Evolutionary conservation across 2,797 vertebrate species (phyloP).

Genomic region (Takifugu ocellatus): DNA sequence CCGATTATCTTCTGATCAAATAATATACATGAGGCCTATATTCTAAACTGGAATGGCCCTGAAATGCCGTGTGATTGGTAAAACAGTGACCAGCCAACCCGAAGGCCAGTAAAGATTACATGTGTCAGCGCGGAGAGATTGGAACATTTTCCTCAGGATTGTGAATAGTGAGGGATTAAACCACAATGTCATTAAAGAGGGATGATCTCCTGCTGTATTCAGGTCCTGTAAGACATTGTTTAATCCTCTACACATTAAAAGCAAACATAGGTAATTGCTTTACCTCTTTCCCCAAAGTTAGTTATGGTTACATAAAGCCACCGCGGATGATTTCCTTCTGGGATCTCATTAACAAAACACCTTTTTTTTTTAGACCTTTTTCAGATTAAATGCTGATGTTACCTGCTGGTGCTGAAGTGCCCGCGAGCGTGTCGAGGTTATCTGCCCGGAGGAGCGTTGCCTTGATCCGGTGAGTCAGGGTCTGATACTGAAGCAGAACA

Average conservation of each 20-base stretch:
- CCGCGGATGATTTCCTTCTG: conserved; percentile 9
- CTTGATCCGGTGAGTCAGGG: conserved; percentile 64
- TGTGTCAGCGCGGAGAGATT: conserved; percentile 55
- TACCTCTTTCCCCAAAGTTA: conserved; percentile 42
- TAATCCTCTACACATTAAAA: conserved; percentile 76
- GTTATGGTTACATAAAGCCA: conserved; percentile 29
- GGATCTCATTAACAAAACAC: conserved; percentile 4
- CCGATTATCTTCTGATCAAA: conserved; percentile 18
- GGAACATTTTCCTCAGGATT: conserved; percentile 67
- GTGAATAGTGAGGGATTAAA: conserved; percentile 71
- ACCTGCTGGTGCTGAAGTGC: conserved; percentile 59
- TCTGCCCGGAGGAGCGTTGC: conserved; percentile 67
- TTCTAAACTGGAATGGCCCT: conserved; percentile 29
- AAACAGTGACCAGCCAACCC: conserved; percentile 25
- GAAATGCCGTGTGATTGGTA: conserved; percentile 18
- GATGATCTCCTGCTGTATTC: conserved; percentile 65
- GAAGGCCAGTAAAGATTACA: conserved; percentile 61
- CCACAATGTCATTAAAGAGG: conserved; percentile 74
- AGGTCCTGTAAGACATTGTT: conserved; percentile 62
- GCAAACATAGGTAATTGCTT: conserved; percentile 72
- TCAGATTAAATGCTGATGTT: conserved; percentile 10
- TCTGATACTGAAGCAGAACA: conserved; percentile 72
- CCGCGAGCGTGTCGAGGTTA: conserved; percentile 54
- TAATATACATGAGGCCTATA: conserved; percentile 41
- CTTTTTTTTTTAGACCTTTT: conserved; percentile 4